A percentile compares a stretch with the other conserved stretches of the same genome.
phyloP scores from a whole-genome alignment of 2,113 vertebrate species.

The Tiliqua scincoides region DNA sequence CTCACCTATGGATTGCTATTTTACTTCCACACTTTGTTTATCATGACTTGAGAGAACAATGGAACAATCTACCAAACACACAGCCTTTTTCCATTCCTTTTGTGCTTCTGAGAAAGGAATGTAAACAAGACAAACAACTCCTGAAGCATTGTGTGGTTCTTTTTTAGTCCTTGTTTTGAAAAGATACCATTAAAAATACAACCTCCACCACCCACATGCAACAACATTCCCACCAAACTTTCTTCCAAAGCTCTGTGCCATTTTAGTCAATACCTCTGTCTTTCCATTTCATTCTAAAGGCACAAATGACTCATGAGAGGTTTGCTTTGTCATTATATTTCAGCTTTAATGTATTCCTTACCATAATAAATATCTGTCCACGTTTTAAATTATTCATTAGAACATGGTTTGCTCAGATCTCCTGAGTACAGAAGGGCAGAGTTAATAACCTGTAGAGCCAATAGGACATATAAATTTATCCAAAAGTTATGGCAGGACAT shows the following conservation, averaged over 20 bases:
- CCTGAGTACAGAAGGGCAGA: neutral
- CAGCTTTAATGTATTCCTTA: conserved; percentile 17
- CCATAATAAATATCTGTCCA: conserved; percentile 6
- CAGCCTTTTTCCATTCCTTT: neutral
- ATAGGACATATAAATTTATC: neutral
- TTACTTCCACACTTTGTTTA: neutral
- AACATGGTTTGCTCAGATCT: conserved; percentile 1
- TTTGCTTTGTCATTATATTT: neutral
- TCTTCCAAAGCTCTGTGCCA: neutral
- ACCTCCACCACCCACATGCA: neutral
- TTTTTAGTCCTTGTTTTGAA: neutral
- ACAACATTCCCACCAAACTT: neutral
- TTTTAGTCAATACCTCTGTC: neutral
- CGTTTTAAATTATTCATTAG: conserved; percentile 10
- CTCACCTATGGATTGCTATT: neutral
- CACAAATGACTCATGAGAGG: conserved; percentile 7
- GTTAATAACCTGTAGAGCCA: neutral
- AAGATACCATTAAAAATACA: neutral
- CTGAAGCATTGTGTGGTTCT: neutral
- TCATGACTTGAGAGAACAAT: neutral
- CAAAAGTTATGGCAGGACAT: neutral
- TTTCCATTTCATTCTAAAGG: neutral
- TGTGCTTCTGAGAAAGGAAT: neutral
- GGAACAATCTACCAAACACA: neutral
- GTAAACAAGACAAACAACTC: neutral